Percentiles rank a stretch among this genome's conserved stretches.
Conservation (phyloP, 2,888 invertebrate species). For the Eubasilissa splendida region DNA sequence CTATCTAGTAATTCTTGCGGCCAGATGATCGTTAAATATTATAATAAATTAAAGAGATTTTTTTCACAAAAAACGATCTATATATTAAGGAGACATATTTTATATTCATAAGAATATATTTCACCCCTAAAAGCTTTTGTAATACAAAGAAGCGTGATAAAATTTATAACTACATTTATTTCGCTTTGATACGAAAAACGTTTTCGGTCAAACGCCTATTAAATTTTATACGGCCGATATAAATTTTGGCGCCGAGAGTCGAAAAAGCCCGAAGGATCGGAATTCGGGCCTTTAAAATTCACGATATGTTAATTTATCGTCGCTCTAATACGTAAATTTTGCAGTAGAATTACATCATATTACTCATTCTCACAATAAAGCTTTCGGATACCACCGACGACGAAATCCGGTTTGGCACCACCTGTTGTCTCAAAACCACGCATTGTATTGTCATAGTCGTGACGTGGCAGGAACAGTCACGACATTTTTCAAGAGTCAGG, state of each 20-base stretch:
- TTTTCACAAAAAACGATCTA: too few relatives aligned
- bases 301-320: constrained; percentile 36
- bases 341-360: constrained; percentile 42
- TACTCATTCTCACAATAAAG: constrained; percentile 48
- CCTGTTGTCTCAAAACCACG: constrained; percentile 48
- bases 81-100: too few relatives aligned
- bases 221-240: constrained; percentile 26
- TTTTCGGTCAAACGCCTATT: constrained; percentile 19
- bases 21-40: too few relatives aligned
- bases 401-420: constrained; percentile 54
- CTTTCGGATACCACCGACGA: constrained; percentile 50
- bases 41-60: too few relatives aligned
- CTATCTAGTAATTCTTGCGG: too few relatives aligned
- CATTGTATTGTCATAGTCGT: constrained; percentile 45
- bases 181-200: background rate
- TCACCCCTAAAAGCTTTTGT: too few relatives aligned
- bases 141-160: background rate
- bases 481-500: background rate
- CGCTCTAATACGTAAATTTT: constrained; percentile 38
- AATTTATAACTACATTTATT: background rate
- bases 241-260: constrained; percentile 8
- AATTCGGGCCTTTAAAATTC: constrained; percentile 21
- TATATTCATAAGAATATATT: too few relatives aligned
- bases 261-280: constrained; percentile 8
- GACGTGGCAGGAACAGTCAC: background rate